A percentile compares a stretch with the other conserved stretches of the same genome.
Evolutionary conservation across 2,888 invertebrate genomes (phyloP).

Genomic region (Deilephila porcellus): DNA sequence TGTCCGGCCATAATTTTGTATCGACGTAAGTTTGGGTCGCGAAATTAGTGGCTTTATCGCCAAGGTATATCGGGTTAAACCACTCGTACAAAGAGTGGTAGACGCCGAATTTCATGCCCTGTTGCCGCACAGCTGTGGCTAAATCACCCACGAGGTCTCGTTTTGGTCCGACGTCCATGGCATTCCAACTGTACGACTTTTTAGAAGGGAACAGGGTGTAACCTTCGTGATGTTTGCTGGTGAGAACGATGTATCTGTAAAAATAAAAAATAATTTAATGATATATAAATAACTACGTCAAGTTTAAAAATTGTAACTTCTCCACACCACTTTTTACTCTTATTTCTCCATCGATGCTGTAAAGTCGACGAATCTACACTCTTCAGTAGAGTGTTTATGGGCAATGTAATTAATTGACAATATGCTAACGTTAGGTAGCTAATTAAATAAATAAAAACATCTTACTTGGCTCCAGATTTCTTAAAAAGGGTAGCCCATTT

Average conservation of each 20-base stretch:
- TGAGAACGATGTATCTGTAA: constrained; percentile 86
- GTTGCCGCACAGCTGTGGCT: constrained; percentile 86
- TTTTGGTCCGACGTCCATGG: constrained; percentile 90
- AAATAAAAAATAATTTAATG: background rate
- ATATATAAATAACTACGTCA: too few relatives aligned
- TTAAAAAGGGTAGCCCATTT: constrained; percentile 93
- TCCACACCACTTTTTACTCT: too few relatives aligned
- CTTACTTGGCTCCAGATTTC: constrained; percentile 93
- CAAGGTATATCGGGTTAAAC: constrained; percentile 92
- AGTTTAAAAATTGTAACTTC: too few relatives aligned
- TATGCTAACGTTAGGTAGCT: too few relatives aligned
- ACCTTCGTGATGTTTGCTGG: constrained; percentile 96
- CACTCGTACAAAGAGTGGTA: constrained; percentile 95
- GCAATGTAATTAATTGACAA: too few relatives aligned
- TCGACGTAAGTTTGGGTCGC: constrained; percentile 87
- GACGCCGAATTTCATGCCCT: constrained; percentile 90
- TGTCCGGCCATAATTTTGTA: constrained; percentile 91
- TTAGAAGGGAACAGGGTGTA: constrained; percentile 92
- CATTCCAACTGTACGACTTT: constrained; percentile 93
- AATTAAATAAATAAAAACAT: background rate
- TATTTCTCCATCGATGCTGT: too few relatives aligned
- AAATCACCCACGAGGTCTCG: constrained; percentile 92
- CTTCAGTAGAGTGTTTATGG: too few relatives aligned
- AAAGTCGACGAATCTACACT: too few relatives aligned
- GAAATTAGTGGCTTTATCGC: constrained; percentile 88